These are phyloP conservation scores for Morus bassanus DNA, from an alignment of 2,797 vertebrate species.

Conservation along the genomic window DNA sequence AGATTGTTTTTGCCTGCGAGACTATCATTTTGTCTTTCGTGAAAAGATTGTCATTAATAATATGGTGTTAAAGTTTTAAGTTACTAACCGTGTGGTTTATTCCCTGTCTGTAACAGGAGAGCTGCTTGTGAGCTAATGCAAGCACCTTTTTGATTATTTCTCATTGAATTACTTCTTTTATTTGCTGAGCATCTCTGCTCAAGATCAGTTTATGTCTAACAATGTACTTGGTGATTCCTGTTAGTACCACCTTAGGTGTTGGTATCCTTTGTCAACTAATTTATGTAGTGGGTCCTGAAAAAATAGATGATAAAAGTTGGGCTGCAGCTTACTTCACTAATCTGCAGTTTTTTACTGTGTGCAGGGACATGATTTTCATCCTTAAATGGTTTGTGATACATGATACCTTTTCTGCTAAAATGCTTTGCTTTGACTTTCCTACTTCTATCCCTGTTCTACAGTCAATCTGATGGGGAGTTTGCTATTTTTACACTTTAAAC, in stretches of 20 bases:
- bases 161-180: not conserved
- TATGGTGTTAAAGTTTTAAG: not conserved
- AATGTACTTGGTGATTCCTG: not conserved
- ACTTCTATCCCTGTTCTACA: not conserved
- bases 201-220: not conserved
- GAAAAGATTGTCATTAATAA: not conserved
- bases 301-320: not conserved
- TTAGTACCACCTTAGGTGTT: not conserved
- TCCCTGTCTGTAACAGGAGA: not conserved
- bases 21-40: not conserved
- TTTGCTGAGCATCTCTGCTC: not conserved
- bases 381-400: not conserved
- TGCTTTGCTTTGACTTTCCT: not conserved
- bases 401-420: not conserved
- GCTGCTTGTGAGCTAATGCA: not conserved
- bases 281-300: not conserved
- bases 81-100: not conserved
- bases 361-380: not conserved
- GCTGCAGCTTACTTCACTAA: not conserved
- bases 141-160: not conserved
- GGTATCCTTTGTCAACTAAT: not conserved
- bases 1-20: not conserved
- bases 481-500: not conserved
- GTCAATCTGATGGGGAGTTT: not conserved
- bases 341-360: not conserved